phyloP scores from a whole-genome alignment of 2,888 invertebrate genomes.

The Cecidostiba fungosa region DNA sequence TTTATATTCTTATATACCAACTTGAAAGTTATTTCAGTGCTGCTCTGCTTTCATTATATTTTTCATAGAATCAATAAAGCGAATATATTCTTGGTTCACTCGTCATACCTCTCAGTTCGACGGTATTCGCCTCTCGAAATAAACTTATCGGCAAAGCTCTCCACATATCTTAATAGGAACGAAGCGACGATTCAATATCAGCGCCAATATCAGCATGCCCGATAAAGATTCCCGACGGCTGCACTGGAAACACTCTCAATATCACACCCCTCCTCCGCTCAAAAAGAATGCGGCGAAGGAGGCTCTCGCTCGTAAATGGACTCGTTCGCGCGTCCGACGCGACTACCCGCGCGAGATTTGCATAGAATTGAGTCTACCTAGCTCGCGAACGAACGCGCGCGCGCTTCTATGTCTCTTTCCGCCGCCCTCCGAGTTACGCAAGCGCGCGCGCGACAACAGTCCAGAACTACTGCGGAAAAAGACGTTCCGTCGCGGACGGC shows the following conservation, averaged over 20 bases:
- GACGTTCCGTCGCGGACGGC: not conserved
- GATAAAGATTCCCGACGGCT: conserved; percentile 1
- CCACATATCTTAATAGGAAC: not conserved
- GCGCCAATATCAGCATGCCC: not conserved
- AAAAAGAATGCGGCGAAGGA: not conserved
- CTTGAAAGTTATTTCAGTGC: no score
- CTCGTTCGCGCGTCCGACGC: conserved; percentile 12
- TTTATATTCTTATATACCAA: no score
- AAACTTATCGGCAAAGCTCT: not conserved
- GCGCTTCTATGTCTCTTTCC: not conserved
- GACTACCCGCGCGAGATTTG: not conserved
- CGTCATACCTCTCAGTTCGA: not conserved
- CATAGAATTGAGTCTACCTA: not conserved
- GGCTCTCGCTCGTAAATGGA: not conserved
- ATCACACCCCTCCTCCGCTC: not conserved
- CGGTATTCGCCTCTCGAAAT: not conserved
- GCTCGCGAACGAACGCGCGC: not conserved
- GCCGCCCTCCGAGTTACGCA: not conserved
- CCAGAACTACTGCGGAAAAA: conserved; percentile 2
- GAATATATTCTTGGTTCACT: no score
- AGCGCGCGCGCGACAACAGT: not conserved
- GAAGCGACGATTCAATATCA: conserved; percentile 5
- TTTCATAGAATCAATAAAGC: no score
- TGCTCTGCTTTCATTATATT: not conserved
- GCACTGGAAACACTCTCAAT: conserved; percentile 12